Base-by-base conservation (phyloP, 2,797 vertebrate genomes). In the Tamandua tetradactyla region DNA sequence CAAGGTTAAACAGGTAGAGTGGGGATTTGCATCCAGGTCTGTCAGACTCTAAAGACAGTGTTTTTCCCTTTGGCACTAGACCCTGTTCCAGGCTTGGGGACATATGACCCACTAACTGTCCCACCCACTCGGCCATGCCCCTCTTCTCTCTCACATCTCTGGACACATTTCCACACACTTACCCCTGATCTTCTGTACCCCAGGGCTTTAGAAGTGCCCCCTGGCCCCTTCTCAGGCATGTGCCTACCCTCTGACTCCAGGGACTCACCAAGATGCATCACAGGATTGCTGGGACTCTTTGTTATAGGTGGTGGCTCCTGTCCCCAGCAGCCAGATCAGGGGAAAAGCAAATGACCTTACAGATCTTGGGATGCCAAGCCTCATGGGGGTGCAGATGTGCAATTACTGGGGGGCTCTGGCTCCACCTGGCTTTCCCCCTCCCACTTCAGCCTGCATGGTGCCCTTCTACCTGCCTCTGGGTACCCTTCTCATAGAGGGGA, bases 241-340 rank as follows among this genome's bases (percentile, higher is more conserved):
- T 7, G 17, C 71, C 80, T 64, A 68, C 27, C 68, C 35, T 44
- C 55, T 30, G 68, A 83, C 35, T 74, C 44, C 23, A 79, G 59
- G 68, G 68, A 87, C 75, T 44, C 87, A 94, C 68, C 59, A 42
- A 42, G 69, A 52, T 71, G 68, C 62, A 42, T 87, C 89, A 78
- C 92, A 75, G 88, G 83, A 62, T 14, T 55, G 23, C 40, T 2
- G 42, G 52, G 49, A 69, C 78, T 57, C 79, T 40, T 75, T 79
- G 81, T 75, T 68, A 49, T 42, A 91, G 87, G 87, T 80, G 62
- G 92, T 42, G 12, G 61, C 89, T 88, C 64, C 52, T 84, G 35
- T 64, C 40, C 66, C 72, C 47, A 40, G 89, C 35, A n/a, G 69
- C 57, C 4, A 35, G 72, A 30, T 5, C 1, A 1, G 44, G 47